Evolutionary conservation across 2,888 invertebrate species (phyloP), one percentile per base, ranked within the genome.

Genomic region (Uropetala carovei): DNA sequence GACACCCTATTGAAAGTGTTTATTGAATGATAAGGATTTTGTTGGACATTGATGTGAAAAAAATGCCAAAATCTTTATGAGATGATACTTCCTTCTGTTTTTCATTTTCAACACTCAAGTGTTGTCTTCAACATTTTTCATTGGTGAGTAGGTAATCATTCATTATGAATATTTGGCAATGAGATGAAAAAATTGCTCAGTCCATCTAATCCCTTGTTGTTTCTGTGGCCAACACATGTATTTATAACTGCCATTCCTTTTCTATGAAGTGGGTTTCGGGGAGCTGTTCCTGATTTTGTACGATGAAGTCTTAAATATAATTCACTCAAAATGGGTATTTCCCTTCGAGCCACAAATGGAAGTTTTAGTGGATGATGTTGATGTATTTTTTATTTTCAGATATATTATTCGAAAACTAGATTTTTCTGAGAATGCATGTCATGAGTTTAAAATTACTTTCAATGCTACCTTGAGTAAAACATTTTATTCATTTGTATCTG

Each of bases 151-250:
- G 89, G 64, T 89, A 89, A 64, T 64, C 56, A 64, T 89, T 89
- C 89, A 89, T n/a, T 43, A 89, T 43, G 64, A 89, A 68, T 89
- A 64, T 89, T 89, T 56, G 89, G 89, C 89, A 89, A 89, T 89
- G 89, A 89, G 89, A 89, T 89, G 89, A 89, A 89, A 86, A 83
- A 89, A 89, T 89, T 89, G 89, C 89, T 89, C 89, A 89, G 89
- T 89, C 89, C 89, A 89, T 89, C 89, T 89, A 43, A 68, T 64
- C 89, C 64, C 89, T 89, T 89, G 89, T 89, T 89, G 89, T 89
- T 89, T 89, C 89, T 89, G 89, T 89, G 89, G 89, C 68, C 89
- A 89, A 89, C 89, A 89, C 89, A 60, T 89, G 64, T 89, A 89
- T 89, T 86, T 89, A 89, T 68, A 89, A 89, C 89, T 89, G 89